These are phyloP conservation scores for Osmoderma eremita DNA, from an alignment of 2,888 invertebrate genomes.

Conservation along the genomic window DNA sequence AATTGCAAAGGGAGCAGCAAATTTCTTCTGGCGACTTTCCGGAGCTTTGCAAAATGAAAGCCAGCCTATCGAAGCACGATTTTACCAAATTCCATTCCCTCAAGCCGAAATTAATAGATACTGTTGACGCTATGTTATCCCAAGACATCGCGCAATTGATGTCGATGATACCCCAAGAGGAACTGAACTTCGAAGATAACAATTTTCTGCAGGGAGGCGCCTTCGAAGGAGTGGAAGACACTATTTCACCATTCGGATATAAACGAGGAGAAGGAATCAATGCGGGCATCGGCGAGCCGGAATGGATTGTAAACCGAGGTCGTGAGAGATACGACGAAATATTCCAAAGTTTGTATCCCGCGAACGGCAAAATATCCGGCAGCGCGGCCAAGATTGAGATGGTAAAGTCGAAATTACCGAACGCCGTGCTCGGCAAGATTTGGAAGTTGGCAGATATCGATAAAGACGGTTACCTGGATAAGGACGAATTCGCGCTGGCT, in stretches of 20 bases:
- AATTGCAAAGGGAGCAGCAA: constrained; percentile 89
- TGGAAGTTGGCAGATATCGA: constrained; percentile 98
- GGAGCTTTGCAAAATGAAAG: constrained; percentile 94
- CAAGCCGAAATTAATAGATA: constrained; percentile 88
- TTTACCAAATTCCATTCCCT: constrained; percentile 93
- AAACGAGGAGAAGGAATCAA: constrained; percentile 95
- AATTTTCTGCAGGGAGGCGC: constrained; percentile 80
- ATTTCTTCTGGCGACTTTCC: constrained; percentile 99
- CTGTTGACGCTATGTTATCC: constrained; percentile 94
- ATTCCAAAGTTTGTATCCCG: constrained; percentile 82
- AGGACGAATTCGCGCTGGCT: constrained; percentile 96
- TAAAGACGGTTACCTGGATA: constrained; percentile 91
- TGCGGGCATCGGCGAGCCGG: constrained; percentile 92
- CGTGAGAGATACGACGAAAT: constrained; percentile 84
- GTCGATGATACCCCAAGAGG: constrained; percentile 86
- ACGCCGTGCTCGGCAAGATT: constrained; percentile 93
- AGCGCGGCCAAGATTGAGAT: constrained; percentile 92
- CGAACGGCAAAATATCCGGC: constrained; percentile 93
- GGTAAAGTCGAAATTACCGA: constrained; percentile 96
- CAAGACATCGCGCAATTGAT: constrained; percentile 94
- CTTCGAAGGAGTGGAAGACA: constrained; percentile 85
- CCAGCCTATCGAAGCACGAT: constrained; percentile 83
- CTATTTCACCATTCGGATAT: constrained; percentile 90
- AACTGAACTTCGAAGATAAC: constrained; percentile 46
- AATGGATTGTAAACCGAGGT: constrained; percentile 95